Evolutionary conservation across 2,113 vertebrate genomes (phyloP).

Genomic region (Calyptommatus sinebrachiatus): DNA sequence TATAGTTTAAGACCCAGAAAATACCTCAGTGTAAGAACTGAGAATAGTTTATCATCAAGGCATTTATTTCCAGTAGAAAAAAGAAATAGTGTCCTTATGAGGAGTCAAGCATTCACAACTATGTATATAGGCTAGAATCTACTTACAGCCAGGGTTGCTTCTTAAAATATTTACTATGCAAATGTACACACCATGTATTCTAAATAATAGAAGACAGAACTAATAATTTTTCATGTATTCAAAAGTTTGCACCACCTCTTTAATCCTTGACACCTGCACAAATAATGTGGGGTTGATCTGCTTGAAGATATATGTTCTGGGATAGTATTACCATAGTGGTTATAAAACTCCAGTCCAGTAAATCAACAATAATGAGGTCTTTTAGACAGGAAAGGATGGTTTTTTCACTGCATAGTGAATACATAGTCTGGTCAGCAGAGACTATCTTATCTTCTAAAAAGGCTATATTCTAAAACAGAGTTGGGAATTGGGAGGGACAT

Average conservation of each 20-base stretch:
- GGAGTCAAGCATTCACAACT: not conserved
- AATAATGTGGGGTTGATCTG: not conserved
- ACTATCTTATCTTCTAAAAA: not conserved
- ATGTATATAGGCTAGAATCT: not conserved
- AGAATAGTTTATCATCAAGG: not conserved
- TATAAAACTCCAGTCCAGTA: conserved; percentile 10
- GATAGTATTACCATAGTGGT: not conserved
- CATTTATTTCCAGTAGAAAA: not conserved
- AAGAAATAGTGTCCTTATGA: not conserved
- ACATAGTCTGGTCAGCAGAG: conserved; percentile 1
- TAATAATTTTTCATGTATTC: conserved; percentile 17
- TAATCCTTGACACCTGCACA: conserved; percentile 6
- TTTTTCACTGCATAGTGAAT: not conserved
- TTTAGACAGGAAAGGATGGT: conserved; percentile 15
- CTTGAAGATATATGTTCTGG: not conserved
- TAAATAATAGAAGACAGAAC: conserved; percentile 12
- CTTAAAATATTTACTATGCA: conserved; percentile 20
- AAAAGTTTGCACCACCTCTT: conserved; percentile 20
- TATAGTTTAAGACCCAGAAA: not conserved
- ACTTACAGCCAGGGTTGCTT: not conserved
- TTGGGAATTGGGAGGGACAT: not conserved
- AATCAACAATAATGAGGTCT: conserved; percentile 20
- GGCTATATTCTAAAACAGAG: not conserved
- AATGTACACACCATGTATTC: not conserved
- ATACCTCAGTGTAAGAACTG: not conserved